Base-by-base conservation (phyloP, 2,113 vertebrate species). In the Xiphophorus hellerii region DNA sequence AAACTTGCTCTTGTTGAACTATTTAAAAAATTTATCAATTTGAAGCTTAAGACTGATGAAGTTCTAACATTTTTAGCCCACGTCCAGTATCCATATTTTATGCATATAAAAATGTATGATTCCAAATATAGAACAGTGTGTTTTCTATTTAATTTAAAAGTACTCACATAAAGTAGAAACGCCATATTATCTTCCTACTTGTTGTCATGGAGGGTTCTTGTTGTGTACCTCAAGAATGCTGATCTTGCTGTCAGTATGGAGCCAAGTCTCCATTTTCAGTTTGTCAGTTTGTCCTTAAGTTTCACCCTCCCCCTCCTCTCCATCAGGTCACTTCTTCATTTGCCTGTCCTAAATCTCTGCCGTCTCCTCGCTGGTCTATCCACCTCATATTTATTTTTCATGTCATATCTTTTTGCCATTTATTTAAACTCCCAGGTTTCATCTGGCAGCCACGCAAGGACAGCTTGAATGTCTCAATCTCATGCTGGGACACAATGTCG, bases 391-490 rank as follows among this genome's bases (percentile, higher is more conserved):
- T 17, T 28, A 29, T n/a, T 65, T 63, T 54, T 20, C 61, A 58
- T 1, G 25, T 17, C 64, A n/a, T 1, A 64, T 44, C 17, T 35
- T 20, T 37, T 8, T 60, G 62, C 60, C 9, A 3, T 72, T 14
- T 77, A 51, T 65, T 12, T 63, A 60, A 27, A 72, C 74, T 17
- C 73, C 42, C 33, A 99, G 98, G 54, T 99, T 99, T 93, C 98
- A 99, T 68, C 93, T 99, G 44, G 96, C 98, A 35, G 96, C 97
- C 0, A 96, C 96, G 0, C 96, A 97, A 87, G 98, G 98, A 80
- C 96, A 97, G 83, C 90, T 99, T 11, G 97, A 98, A 1, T 98
- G 97, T 91, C 84, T 99, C 88, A 98, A 95, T 81, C 94, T 96
- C 84, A 94, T 99, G 82, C 95, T 99, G 6, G 42, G 93, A 60